Base-by-base conservation (phyloP, 2,797 vertebrate genomes). In the Ceyx erithaca region DNA sequence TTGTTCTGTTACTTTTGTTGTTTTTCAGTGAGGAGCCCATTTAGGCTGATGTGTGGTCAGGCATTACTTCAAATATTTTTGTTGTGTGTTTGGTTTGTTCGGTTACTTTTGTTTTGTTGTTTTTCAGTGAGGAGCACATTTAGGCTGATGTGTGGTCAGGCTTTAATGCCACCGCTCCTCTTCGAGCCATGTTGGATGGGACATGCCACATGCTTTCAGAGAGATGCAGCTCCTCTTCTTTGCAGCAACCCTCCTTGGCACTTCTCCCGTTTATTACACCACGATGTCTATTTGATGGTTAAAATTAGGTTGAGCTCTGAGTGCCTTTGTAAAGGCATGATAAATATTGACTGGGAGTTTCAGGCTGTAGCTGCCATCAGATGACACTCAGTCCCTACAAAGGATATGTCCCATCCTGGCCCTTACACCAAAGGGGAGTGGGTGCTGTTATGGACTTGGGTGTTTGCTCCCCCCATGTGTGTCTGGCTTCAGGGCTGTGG, bases 291-390 rank as follows among this genome's bases (percentile, higher is more conserved):
- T 92, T 90, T 77, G 72, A 45, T 43, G 83, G 52, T 87, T 87
- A 85, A 91, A 94, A 63, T 96, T 93, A 96, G 96, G 90, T 48
- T 91, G 88, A 85, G 83, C 59, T 71, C 62, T 0, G 77, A 71
- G 62, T 66, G 93, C 78, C 81, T 96, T 93, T 94, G 69, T 71
- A 87, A 78, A 91, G 85, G 94, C 94, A 93, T 1, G 87, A 79
- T 35, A 95, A 85, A 68, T 87, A 77, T 83, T 93, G 89, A 90
- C 82, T 78, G 69, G 19, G 62, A 63, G 84, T 75, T 87, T 67
- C 16, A 94, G 76, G 21, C 77, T 49, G n/a, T 41, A 55, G 25
- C 95, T 91, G 88, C 83, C 46, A 10, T 51, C 28, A 10, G 48
- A 61, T 25, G 16, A 52, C 76, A 52, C 78, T 80, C 49, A n/a